Conservation (phyloP, 2,888 invertebrate genomes). For the Muscina levida region DNA sequence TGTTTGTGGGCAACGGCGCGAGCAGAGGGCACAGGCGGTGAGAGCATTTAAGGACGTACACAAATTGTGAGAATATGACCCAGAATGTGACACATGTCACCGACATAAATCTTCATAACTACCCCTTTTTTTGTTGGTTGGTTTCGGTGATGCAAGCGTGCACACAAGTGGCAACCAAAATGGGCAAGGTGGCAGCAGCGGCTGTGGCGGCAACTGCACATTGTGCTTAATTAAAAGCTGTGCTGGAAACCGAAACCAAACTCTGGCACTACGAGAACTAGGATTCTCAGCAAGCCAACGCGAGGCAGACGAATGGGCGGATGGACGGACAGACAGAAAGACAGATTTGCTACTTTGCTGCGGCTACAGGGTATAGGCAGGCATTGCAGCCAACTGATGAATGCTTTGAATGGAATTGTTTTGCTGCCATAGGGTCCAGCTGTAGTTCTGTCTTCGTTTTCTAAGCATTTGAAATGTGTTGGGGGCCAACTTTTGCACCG, state of each 20-base stretch:
- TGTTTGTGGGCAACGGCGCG: background rate
- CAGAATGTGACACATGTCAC: conserved; percentile 70
- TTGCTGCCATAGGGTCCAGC: background rate
- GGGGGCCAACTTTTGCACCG: background rate
- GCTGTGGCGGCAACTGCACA: background rate
- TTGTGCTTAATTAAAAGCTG: conserved; percentile 50
- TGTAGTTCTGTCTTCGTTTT: background rate
- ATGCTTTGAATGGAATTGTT: background rate
- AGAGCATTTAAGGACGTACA: conserved; percentile 1
- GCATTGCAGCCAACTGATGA: too few relatives aligned
- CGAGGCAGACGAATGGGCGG: background rate
- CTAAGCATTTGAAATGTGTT: conserved; percentile 33
- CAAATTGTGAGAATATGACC: conserved; percentile 63
- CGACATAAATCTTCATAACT: conserved; percentile 69
- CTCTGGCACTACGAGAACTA: conserved; percentile 5
- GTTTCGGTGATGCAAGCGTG: conserved; percentile 50
- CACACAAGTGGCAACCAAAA: conserved; percentile 21
- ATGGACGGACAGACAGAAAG: background rate
- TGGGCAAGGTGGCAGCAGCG: conserved; percentile 25
- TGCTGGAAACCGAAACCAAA: conserved; percentile 37
- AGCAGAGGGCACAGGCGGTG: background rate
- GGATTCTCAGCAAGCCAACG: background rate
- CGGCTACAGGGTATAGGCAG: too few relatives aligned
- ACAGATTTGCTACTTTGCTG: background rate
- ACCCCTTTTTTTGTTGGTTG: conserved; percentile 48